Evolutionary conservation across 2,113 vertebrate genomes (phyloP), one percentile per base, ranked within the genome.

Genomic region (Eurystomus gularis): DNA sequence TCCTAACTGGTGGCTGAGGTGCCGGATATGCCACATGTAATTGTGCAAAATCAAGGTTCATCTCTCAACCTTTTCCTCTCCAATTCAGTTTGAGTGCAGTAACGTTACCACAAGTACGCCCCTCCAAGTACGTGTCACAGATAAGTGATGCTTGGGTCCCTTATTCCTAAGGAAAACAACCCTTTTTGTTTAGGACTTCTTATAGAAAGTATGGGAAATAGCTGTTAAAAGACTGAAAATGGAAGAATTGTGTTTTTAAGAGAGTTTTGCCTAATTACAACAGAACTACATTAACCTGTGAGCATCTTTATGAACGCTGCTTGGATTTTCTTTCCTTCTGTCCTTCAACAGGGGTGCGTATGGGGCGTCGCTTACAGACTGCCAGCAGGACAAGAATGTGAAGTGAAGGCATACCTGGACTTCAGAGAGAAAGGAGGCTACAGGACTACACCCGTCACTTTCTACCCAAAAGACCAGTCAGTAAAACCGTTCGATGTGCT

Each of bases 321-420:
- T 79, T 76, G 49, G 2, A n/a, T 89, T 46, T 86, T 72, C 61
- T 93, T 57, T 75, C 64, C 31, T 82, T 96, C 44, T 92, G 48
- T 96, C 94, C 95, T 87, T 94, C 49, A 70, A 51, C 97, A 99
- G 99, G 99, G 98, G 3, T 99, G 98, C 24, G 99, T 99, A 62
- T 99, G 99, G 99, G 99, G 99, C 44, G 98, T 99, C 54, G 99
- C 99, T 81, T 99, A 99, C 97, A 98, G 98, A 93, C 83, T 99
- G 68, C 99, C 99, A 29, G 97, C 97, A 7, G 99, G 99, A 83
- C 98, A 94, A 66, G 99, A 99, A 96, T 97, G 99, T 58, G 99
- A 99, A 97, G 99, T 99, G 71, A 99, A 99, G 97, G 96, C 98
- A 20, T 99, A 99, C 97, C 98, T 99, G 57, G 99, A 99, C 97